Evolutionary conservation across 2,888 invertebrate species (phyloP), one percentile per base, ranked within the genome.

Genomic region (Thera britannica): DNA sequence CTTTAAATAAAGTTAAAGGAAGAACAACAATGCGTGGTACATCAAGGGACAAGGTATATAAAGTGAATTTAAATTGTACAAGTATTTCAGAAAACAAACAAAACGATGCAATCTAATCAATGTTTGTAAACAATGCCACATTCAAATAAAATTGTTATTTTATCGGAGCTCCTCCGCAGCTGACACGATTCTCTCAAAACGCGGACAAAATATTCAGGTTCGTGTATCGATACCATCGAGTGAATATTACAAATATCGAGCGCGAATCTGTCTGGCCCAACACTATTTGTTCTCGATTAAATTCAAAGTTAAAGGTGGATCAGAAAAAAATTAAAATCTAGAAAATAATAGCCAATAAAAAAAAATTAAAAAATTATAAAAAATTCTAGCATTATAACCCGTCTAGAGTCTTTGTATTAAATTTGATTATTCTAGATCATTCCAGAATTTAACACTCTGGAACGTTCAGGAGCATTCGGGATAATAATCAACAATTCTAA

Each of bases 141-240:
- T 70, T 67, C 71, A 75, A 67, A 74, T 75, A 69, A 81, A 84
- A 80, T 84, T 75, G 76, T 78, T 78, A 83, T 83, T 83, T 87
- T 84, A 89, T 89, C 85, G 77, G 73, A 65, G 70, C 66, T 73
- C 71, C 71, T 62, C 70, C 71, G 70, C 75, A 71, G 74, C 79
- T 90, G 89, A 89, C 86, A 83, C 81, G 83, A 75, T 83, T 79
- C 80, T 83, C 84, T 83, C 86, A 85, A 79, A 84, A 79, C 83
- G 79, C 84, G 86, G 82, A 75, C 74, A 72, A 87, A 89, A 88
- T 89, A 90, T 90, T 87, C 89, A 79, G 73, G 78, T 83, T 89
- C 89, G 89, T 88, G 90, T 87, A 76, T 77, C 78, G 91, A 91
- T 91, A 89, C 76, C 79, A 91, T 90, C 90, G 82, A 79, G 77